A percentile compares a stretch with the other conserved stretches of the same genome.
Evolutionary conservation across 2,113 vertebrate species (phyloP).

Genomic region (Phodopus roborovskii): DNA sequence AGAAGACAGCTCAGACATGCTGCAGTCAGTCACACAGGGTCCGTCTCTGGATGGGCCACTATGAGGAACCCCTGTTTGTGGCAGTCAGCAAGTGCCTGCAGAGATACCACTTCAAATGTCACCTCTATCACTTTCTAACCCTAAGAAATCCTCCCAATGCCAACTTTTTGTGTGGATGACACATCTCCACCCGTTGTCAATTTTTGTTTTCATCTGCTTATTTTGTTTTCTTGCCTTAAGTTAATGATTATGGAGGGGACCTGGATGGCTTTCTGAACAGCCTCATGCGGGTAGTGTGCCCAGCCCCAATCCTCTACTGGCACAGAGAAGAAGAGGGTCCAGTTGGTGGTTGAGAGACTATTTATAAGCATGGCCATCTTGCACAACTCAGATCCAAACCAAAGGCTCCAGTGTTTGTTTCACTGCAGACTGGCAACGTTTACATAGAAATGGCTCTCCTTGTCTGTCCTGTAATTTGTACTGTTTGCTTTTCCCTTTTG

Average conservation of each 20-base stretch:
- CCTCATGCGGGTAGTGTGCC: neutral
- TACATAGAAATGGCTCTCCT: slow-evolving; percentile 73
- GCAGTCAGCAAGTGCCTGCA: neutral
- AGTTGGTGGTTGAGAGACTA: slow-evolving; percentile 38
- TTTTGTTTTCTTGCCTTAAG: slow-evolving; percentile 42
- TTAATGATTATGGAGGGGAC: neutral
- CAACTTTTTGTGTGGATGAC: neutral
- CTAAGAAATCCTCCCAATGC: neutral
- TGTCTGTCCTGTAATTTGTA: slow-evolving; percentile 76
- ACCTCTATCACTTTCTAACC: neutral
- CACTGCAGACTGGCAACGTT: slow-evolving; percentile 67
- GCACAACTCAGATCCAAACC: slow-evolving; percentile 65
- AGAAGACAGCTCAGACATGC: neutral
- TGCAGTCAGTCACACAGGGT: neutral
- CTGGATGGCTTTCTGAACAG: neutral
- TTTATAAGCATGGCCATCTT: slow-evolving; percentile 65
- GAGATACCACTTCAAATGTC: neutral
- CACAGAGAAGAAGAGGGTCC: neutral
- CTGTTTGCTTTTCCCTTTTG: slow-evolving; percentile 80
- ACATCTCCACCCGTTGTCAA: neutral
- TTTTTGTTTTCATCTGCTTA: neutral
- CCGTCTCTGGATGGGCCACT: neutral
- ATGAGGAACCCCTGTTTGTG: neutral
- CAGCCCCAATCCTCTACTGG: neutral
- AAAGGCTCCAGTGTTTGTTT: slow-evolving; percentile 70